Base-by-base conservation (phyloP, 2,113 vertebrate species). In the Peromyscus maniculatus region DNA sequence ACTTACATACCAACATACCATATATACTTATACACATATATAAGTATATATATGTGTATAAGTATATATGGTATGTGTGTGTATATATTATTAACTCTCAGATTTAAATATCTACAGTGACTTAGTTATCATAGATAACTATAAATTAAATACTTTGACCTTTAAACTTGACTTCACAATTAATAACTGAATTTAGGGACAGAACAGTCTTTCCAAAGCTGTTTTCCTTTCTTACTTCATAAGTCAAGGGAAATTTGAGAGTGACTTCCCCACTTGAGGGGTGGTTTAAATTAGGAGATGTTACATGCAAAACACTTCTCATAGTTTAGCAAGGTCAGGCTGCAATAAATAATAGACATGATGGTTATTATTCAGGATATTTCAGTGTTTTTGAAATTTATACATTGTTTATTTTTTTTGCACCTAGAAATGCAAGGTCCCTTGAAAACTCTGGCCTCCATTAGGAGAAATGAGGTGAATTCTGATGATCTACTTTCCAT, bases 361-460 rank as follows among this genome's bases (percentile, higher is more conserved):
- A 33, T 66, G 49, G 24, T 75, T 87, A 71, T 77, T 28, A 62
- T 52, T 52, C 77, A 75, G 13, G 39, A 62, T 80, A 93, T 66
- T 86, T 87, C 17, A 91, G 46, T 4, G 36, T 57, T 67, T 87
- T 49, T 59, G 31, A 75, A 92, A 28, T 8, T 46, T 82, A 4
- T 84, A 31, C 1, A 49, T 24, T 72, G 31, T 66, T 12, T 89
- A 10, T 84, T 36, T 39, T 93, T 93, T 94, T 86, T 74, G 0
- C 62, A 28, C 89, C 13, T 88, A 97, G 96, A 97, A 77, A 84
- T 93, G 83, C 92, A 97, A 96, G 43, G 7, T 12, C 77, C 59
- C 24, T 39, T 98, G 80, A 91, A 97, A 94, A n/a, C 55, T 36
- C 24, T 98, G 59, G 12, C 84, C 1, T 72, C 66, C 71, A 96